Base-by-base conservation (phyloP, 2,888 invertebrate species). In the Lepidocyrtoides sp. region DNA sequence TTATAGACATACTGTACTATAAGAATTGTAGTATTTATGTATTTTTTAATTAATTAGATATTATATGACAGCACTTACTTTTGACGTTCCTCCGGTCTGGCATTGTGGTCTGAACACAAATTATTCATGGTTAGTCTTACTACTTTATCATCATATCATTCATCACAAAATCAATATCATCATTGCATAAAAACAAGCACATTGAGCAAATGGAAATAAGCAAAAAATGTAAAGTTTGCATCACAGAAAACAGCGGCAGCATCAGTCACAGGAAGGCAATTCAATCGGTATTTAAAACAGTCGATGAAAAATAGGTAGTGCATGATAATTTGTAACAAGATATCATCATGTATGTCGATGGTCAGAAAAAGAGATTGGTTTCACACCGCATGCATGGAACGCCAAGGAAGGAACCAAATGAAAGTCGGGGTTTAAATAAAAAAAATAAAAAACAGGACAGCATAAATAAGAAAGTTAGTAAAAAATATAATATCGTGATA, bases 11-110 rank as follows among this genome's bases (percentile, higher is more conserved):
- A n/a, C n/a, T 36, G 7, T 63, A 44, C 20, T 26, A 44, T 75
- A 14, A 48, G 14, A 57, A 57, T n/a, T 44, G n/a, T 20, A 75
- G 44, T 41, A n/a, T 75, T 17, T 26, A 32, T 51, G 3, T 69
- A 36, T 17, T 36, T 10, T 63, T 1, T 17, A 12, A 41, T 72
- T 89, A 83, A 84, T 66, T 66, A 44, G 44, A 41, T 44, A 75
- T 44, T 75, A 75, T 44, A 7, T 17, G 84, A 91, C 51, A 69
- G 82, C 86, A 97, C 97, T 97, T 97, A 97, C 97, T 97, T 97
- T 96, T 97, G 97, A 95, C 97, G 96, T 96, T 97, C 97, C 95
- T 97, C 97, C 96, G 97, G 96, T 95, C 93, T 92, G 81, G 93
- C 81, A 91, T 93, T 93, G 91, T 93, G 93, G 94, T 93, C 93